Evolutionary conservation across 2,113 vertebrate genomes (phyloP), one percentile per base, ranked within the genome.

Genomic region (Notothenia rossii): DNA sequence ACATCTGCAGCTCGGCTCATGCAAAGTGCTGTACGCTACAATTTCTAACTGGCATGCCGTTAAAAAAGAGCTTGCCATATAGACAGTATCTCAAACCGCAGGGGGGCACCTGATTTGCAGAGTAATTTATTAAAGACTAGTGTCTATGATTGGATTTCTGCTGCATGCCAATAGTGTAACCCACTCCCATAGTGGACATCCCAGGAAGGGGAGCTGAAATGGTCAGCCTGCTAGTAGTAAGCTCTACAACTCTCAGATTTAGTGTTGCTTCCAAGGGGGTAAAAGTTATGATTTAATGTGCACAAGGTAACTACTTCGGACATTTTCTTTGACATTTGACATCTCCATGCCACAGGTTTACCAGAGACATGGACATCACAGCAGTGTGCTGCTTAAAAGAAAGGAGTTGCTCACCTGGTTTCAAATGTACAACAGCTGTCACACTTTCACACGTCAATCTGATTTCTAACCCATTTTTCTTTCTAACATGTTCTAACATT

Each of bases 161-260:
- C 77, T 70, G 87, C 81, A 94, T 94, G 82, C 92, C 89, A 79
- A 58, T 76, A 85, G 87, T 91, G 92, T 92, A 94, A 94, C 68
- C 56, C 74, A 82, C 70, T 80, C 80, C 89, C 72, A 79, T 72
- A 18, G 83, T 78, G 81, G 62, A 86, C 80, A 82, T 92, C 91
- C 81, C 77, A 12, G 78, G 62, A 62, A 61, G 69, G 76, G 63
- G 67, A 75, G 74, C 66, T 75, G 81, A 87, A 89, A 81, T 81
- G 7, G 25, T 51, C 33, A n/a, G 71, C 63, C 73, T 79, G 85
- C 76, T 73, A 77, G 48, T 48, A 82, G 72, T 67, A 65, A 76
- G 48, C 60, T 79, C 62, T 51, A 4, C 54, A 53, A 25, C 71
- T 29, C 51, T 74, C 33, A 59, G 46, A 48, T 76, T 50, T 49